Base-by-base conservation (phyloP, 2,113 vertebrate species). In the Cyphomyrus discorhynchus region DNA sequence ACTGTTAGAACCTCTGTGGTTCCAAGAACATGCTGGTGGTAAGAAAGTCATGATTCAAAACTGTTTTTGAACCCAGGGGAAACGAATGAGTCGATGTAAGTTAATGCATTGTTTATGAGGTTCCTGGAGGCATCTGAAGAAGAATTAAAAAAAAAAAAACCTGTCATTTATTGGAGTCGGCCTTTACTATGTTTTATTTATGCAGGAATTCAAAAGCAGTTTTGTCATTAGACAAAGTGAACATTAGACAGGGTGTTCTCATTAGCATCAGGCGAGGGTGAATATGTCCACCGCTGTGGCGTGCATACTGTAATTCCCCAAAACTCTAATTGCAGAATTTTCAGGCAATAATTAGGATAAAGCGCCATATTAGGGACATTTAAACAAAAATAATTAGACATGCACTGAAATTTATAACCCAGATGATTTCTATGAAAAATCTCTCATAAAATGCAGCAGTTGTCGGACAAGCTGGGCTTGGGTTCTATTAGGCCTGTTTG, bases 361-460 rank as follows among this genome's bases (percentile, higher is more conserved):
- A 92, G 82, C 87, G 27, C 86, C 90, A 89, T 42, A 90, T 91
- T 92, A 92, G 90, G 74, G 91, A 91, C 91, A 90, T 90, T 90
- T 87, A 94, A 92, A 92, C 80, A n/a, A 91, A 90, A 92, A 92
- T 92, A 91, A 95, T 95, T 93, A 92, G 91, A 90, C 89, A 84
- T 77, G 77, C 77, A 86, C 89, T 82, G 83, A 89, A 93, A 92
- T 93, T 94, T 90, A 53, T 87, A 88, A 45, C 24, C 42, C 19
- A 84, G 42, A 21, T 84, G 39, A 46, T 84, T 47, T 84, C 21
- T 13, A 27, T 62, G 15, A 27, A 45, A 84, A 46, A 24, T 45
- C 45, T 24, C 15, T 24, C 42, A 24, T 24, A 84, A 45, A 84
- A 84, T 45, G 5, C 21, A n/a, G 88, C 90, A 87, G 56, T 50